A percentile compares a stretch with the other conserved stretches of the same genome.
Conservation (phyloP, 1,140 invertebrate genomes). For the Aphelenchoides fujianensis region DNA sequence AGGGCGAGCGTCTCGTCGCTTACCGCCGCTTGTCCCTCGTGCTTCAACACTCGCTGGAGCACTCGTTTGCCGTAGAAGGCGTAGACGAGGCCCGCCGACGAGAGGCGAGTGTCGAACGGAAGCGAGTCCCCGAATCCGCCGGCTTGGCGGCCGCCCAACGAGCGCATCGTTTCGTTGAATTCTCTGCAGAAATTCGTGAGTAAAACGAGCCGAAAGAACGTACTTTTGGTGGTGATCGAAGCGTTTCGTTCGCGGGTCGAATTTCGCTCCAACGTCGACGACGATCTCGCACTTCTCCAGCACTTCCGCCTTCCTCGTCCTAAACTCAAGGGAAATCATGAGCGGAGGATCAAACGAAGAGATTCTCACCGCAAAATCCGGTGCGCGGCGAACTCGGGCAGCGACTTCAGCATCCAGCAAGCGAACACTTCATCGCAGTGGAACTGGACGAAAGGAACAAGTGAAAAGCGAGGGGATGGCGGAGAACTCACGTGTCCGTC, state of each 20-base stretch:
- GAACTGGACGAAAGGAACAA: too few relatives aligned
- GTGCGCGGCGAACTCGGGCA: conserved; percentile 78
- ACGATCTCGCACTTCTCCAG: conserved; percentile 85
- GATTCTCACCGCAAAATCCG: conserved; percentile 73
- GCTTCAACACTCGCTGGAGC: conserved; percentile 67
- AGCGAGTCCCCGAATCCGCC: too few relatives aligned
- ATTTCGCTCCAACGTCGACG: conserved; percentile 89
- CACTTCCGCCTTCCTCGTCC: conserved; percentile 69
- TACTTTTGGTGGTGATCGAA: conserved; percentile 93
- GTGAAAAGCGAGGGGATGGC: too few relatives aligned
- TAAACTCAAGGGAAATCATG: conserved; percentile 48
- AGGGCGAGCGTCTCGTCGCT: conserved; percentile 65
- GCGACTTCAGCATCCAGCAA: conserved; percentile 79
- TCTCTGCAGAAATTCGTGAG: conserved; percentile 71
- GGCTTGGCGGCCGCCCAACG: too few relatives aligned
- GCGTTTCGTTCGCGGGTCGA: conserved; percentile 73
- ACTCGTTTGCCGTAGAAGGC: conserved; percentile 82
- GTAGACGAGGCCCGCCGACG: conserved; percentile 91
- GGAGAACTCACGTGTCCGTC: too few relatives aligned
- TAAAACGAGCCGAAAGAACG: conserved; percentile 24
- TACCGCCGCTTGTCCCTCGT: neutral
- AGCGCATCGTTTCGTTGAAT: conserved; percentile 17
- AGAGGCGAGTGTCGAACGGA: conserved; percentile 73
- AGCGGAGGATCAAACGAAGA: neutral
- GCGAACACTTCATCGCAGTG: conserved; percentile 94